Conservation (phyloP, 1,140 invertebrate genomes). For the Papilio polyxenes region DNA sequence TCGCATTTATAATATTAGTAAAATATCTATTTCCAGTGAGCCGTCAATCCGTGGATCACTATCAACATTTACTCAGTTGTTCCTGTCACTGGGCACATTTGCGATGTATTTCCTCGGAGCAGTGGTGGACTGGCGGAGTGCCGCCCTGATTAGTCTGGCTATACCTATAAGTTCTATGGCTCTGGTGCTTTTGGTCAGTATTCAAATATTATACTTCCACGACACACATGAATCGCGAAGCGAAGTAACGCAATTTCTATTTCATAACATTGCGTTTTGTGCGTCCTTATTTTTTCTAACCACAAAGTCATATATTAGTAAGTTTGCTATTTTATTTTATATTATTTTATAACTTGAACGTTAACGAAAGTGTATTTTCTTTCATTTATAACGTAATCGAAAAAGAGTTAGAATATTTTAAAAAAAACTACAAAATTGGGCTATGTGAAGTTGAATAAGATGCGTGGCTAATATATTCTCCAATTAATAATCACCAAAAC, state of each 20-base stretch:
- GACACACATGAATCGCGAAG: not conserved
- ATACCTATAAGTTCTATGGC: slow-evolving; percentile 83
- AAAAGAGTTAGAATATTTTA: no score
- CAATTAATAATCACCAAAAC: not conserved
- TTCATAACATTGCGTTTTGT: no score
- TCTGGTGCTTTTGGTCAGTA: slow-evolving; percentile 81
- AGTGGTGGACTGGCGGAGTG: slow-evolving; percentile 83
- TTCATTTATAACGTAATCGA: no score
- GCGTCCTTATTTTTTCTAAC: no score
- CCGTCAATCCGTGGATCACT: slow-evolving; percentile 85
- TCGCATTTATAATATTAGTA: no score
- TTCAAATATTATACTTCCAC: not conserved
- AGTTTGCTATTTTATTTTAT: no score
- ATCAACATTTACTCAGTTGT: slow-evolving; percentile 83
- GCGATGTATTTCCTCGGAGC: slow-evolving; percentile 84
- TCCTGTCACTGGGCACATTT: slow-evolving; percentile 84
- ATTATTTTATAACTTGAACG: no score
- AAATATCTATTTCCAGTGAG: slow-evolving; percentile 75
- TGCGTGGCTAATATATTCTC: not conserved
- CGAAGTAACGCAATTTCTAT: no score
- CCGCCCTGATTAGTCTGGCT: slow-evolving; percentile 82
- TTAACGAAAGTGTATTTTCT: no score
- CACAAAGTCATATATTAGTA: no score
- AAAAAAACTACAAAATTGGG: no score
- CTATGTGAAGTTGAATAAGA: not conserved